Conservation (phyloP, 2,113 vertebrate species). For the Nerophis lumbriciformis region DNA sequence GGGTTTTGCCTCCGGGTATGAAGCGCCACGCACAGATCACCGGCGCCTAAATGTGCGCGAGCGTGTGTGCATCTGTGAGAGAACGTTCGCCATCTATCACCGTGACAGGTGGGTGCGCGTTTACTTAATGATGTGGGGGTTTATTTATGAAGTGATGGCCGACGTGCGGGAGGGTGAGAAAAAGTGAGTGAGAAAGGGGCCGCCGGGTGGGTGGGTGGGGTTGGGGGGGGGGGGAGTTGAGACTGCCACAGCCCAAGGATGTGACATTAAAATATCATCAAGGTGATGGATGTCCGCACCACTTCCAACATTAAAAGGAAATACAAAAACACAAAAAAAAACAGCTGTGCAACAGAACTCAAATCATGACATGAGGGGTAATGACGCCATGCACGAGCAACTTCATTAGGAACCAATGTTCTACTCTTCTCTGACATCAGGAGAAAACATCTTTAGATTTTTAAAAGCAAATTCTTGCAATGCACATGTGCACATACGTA, state of each 20-base stretch:
- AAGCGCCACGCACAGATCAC: conserved; percentile 24
- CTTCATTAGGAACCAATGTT: conserved; percentile 47
- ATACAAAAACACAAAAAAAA: conserved; percentile 52
- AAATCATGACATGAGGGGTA: conserved; percentile 44
- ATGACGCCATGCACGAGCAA: conserved; percentile 11
- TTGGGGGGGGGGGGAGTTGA: conserved; percentile 16
- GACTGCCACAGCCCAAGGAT: conserved; percentile 61
- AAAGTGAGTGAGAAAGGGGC: conserved; percentile 28
- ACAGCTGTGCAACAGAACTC: conserved; percentile 51
- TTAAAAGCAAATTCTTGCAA: too few relatives aligned
- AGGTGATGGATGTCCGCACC: conserved; percentile 62
- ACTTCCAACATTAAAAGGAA: conserved; percentile 56
- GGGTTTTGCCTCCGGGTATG: conserved; percentile 41
- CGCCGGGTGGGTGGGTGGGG: conserved; percentile 12
- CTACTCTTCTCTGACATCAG: background rate
- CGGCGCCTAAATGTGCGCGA: conserved; percentile 5
- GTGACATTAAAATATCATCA: conserved; percentile 72
- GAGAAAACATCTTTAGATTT: background rate
- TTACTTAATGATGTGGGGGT: conserved; percentile 70
- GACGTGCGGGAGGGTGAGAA: conserved; percentile 37
- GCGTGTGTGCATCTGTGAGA: conserved; percentile 4
- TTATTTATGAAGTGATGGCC: conserved; percentile 69
- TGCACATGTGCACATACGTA: too few relatives aligned
- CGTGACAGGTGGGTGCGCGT: conserved; percentile 58
- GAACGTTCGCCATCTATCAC: conserved; percentile 58